phyloP scores from a whole-genome alignment of 2,888 invertebrate genomes.

The Leptinotarsa juncta region DNA sequence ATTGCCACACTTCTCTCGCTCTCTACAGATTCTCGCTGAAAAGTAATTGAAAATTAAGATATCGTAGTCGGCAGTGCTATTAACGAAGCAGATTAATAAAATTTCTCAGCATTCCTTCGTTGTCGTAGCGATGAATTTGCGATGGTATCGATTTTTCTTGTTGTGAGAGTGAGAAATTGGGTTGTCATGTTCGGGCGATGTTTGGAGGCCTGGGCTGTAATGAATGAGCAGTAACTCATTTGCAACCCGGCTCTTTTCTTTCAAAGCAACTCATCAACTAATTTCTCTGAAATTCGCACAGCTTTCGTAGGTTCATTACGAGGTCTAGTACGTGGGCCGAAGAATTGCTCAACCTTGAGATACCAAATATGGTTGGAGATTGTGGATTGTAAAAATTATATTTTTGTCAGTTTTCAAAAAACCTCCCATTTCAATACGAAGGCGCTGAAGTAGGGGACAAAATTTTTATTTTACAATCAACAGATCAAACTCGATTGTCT shows the following conservation, averaged over 20 bases:
- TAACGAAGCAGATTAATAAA: slow-evolving; percentile 29
- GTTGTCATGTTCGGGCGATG: slow-evolving; percentile 54
- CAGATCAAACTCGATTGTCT: no score
- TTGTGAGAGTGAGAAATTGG: slow-evolving; percentile 48
- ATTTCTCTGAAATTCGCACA: slow-evolving; percentile 62
- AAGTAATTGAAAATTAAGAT: slow-evolving; percentile 32
- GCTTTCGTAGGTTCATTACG: slow-evolving; percentile 62
- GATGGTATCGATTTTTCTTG: slow-evolving; percentile 47
- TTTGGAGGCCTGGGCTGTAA: slow-evolving; percentile 52
- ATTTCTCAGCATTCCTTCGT: slow-evolving; percentile 22
- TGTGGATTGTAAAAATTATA: no score
- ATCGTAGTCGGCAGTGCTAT: slow-evolving; percentile 22
- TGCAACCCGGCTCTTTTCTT: slow-evolving; percentile 64
- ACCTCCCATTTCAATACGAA: no score
- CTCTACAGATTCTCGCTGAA: slow-evolving; percentile 11
- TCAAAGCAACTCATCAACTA: slow-evolving; percentile 64
- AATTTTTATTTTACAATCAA: no score
- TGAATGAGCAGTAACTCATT: slow-evolving; percentile 61
- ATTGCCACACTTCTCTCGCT: slow-evolving; percentile 21
- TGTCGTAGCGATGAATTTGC: slow-evolving; percentile 31
- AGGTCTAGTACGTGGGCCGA: slow-evolving; percentile 32
- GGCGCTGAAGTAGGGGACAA: no score
- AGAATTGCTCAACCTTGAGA: not conserved
- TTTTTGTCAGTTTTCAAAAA: no score
- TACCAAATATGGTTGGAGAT: no score